Percentiles rank a stretch among this genome's conserved stretches.
Conservation (phyloP, 2,113 vertebrate genomes). For the Menidia beryllina region DNA sequence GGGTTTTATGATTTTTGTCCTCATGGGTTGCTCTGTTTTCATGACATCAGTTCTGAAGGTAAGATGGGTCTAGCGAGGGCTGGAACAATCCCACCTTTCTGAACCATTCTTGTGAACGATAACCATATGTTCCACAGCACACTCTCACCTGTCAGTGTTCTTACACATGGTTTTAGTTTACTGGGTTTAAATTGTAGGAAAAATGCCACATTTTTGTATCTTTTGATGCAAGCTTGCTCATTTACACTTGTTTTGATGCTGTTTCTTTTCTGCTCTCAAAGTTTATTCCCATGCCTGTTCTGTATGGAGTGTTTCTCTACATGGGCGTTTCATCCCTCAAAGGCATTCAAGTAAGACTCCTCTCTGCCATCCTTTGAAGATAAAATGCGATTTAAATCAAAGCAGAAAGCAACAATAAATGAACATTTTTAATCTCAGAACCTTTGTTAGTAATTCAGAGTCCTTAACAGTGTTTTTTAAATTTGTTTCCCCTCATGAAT, state of each 20-base stretch:
- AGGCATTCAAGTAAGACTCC: conserved; percentile 92
- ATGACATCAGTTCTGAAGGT: conserved; percentile 96
- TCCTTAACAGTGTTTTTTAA: conserved; percentile 11
- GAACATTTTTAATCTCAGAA: conserved; percentile 5
- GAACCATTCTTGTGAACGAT: background rate
- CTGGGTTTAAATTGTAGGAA: background rate
- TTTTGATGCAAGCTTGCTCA: background rate
- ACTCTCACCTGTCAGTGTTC: background rate
- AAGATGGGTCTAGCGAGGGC: conserved; percentile 14
- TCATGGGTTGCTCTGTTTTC: conserved; percentile 96
- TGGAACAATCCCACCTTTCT: background rate
- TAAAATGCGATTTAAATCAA: conserved; percentile 11
- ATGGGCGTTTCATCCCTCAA: conserved; percentile 97
- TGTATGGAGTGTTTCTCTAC: conserved; percentile 97
- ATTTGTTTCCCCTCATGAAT: conserved; percentile 18
- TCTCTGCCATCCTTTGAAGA: conserved; percentile 38
- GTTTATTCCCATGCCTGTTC: conserved; percentile 98
- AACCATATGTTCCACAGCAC: background rate
- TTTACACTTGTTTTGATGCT: background rate
- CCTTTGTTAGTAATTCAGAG: conserved; percentile 43
- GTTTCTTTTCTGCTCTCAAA: conserved; percentile 59
- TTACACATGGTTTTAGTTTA: background rate
- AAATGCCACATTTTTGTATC: background rate
- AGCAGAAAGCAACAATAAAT: conserved; percentile 33
- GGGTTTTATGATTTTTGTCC: conserved; percentile 92